These are phyloP conservation scores for Notolepis coatsorum DNA, from an alignment of 2,797 vertebrate genomes.

Conservation along the genomic window DNA sequence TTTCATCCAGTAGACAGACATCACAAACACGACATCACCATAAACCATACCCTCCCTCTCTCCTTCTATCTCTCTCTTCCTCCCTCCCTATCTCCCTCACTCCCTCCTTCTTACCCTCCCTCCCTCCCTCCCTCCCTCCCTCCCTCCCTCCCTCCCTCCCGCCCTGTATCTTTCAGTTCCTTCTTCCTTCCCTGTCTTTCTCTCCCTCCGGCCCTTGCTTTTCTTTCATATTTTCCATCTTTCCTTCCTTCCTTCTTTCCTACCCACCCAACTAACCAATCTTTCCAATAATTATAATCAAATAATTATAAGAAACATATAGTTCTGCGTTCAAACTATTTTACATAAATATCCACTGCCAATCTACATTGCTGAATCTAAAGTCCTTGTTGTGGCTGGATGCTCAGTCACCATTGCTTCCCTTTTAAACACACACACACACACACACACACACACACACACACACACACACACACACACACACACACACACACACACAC, in stretches of 20 bases:
- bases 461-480: slow-evolving; percentile 1
- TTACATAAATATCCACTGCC: no score
- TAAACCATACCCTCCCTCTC: slow-evolving; percentile 86
- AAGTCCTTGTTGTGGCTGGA: no score
- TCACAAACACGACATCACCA: slow-evolving; percentile 98
- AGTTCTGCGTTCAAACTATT: no score
- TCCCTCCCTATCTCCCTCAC: slow-evolving; percentile 45
- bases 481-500: slow-evolving; percentile 22
- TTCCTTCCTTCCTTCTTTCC: slow-evolving; percentile 2
- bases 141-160: slow-evolving; percentile 2
- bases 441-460: slow-evolving; percentile 4
- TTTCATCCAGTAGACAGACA: slow-evolving; percentile 98
- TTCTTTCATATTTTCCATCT: background rate
- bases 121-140: background rate
- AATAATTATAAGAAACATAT: no score
- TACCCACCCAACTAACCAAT: background rate
- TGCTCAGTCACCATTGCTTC: background rate
- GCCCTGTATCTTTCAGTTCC: background rate
- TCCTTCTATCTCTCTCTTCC: background rate
- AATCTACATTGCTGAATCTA: no score
- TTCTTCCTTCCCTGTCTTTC: background rate
- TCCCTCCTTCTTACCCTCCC: slow-evolving; percentile 49
- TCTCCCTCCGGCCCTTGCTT: background rate
- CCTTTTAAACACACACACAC: no score
- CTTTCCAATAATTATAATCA: no score